Evolutionary conservation across 1,140 invertebrate species (phyloP).

Genomic region (Pseudoatta argentina): DNA sequence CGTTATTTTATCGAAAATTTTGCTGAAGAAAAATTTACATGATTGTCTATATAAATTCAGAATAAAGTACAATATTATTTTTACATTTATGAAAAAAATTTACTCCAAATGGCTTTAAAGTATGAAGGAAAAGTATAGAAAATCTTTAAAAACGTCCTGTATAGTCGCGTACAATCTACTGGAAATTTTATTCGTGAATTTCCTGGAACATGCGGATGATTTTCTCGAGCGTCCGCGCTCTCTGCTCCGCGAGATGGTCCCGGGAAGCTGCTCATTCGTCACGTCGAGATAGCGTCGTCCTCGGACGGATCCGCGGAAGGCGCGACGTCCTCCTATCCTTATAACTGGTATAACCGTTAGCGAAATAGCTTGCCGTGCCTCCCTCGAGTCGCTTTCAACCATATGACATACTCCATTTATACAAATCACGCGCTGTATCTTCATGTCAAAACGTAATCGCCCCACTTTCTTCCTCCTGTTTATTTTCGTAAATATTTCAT

Average conservation of each 20-base stretch:
- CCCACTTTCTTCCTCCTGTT: background rate
- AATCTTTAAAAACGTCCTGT: background rate
- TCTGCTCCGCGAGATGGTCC: constrained; percentile 51
- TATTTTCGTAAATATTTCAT: constrained; percentile 33
- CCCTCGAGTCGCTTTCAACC: constrained; percentile 35
- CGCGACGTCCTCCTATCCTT: constrained; percentile 43
- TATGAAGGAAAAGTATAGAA: constrained; percentile 8
- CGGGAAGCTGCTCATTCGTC: constrained; percentile 70
- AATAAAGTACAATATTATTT: constrained; percentile 22
- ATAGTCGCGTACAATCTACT: constrained; percentile 12
- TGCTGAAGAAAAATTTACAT: background rate
- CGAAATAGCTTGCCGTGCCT: constrained; percentile 53
- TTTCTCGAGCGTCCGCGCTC: constrained; percentile 25
- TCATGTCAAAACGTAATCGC: constrained; percentile 56
- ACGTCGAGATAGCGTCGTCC: constrained; percentile 65
- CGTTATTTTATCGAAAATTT: background rate
- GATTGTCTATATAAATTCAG: background rate
- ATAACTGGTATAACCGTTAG: constrained; percentile 34
- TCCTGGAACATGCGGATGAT: constrained; percentile 48
- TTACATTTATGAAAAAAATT: constrained; percentile 31
- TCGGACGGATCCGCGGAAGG: constrained; percentile 56
- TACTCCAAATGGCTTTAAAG: background rate
- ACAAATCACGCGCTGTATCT: constrained; percentile 69
- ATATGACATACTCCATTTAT: constrained; percentile 73
- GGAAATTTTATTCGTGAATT: constrained; percentile 60